phyloP scores from a whole-genome alignment of 2,888 invertebrate genomes.

The Xylocampa areola region DNA sequence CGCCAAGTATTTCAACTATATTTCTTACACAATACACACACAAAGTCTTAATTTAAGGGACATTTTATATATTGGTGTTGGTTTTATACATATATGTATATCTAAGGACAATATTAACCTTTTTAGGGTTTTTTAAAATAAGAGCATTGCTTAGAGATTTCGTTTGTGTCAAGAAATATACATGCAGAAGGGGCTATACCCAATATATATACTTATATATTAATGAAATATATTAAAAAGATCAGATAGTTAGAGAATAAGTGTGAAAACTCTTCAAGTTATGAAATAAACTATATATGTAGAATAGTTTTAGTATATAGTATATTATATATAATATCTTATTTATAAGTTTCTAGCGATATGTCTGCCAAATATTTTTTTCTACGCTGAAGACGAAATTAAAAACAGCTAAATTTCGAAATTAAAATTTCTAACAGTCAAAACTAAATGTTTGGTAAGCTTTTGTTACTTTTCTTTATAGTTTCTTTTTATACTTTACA shows the following conservation, averaged over 20 bases:
- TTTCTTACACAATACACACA: constrained; percentile 21
- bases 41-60: constrained; percentile 38
- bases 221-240: constrained; percentile 5
- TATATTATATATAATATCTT: constrained; percentile 80
- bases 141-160: constrained; percentile 16
- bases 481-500: constrained; percentile 32
- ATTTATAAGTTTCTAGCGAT: constrained; percentile 84
- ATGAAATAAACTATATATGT: constrained; percentile 69
- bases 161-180: background rate
- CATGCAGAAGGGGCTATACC: background rate
- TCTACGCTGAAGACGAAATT: constrained; percentile 77
- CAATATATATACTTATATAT: constrained; percentile 10
- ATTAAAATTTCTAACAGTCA: constrained; percentile 65
- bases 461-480: constrained; percentile 44
- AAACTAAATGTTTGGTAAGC: constrained; percentile 36
- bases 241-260: constrained; percentile 39
- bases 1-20: constrained; percentile 19
- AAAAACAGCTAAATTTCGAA: constrained; percentile 72
- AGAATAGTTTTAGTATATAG: constrained; percentile 68
- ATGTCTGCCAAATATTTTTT: constrained; percentile 85
- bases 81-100: constrained; percentile 35
- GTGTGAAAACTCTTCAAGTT: constrained; percentile 59
- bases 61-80: constrained; percentile 48
- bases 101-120: constrained; percentile 25
- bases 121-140: constrained; percentile 2